Evolutionary conservation across 1,140 invertebrate genomes (phyloP).

Genomic region (Linepithema humile): DNA sequence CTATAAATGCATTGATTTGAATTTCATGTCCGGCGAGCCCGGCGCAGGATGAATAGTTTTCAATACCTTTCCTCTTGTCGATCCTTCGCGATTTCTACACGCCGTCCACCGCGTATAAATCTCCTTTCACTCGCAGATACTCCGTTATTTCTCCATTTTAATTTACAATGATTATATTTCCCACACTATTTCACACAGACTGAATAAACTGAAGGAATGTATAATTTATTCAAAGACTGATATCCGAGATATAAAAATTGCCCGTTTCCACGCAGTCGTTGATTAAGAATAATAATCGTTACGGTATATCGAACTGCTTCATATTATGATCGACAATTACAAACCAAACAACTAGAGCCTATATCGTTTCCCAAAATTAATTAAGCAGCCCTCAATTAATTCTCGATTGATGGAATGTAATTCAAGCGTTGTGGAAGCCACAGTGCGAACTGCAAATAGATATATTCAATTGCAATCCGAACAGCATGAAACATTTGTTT

Average conservation of each 20-base stretch:
- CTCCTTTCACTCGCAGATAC: neutral
- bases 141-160: constrained; percentile 14
- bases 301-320: neutral
- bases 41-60: constrained; percentile 71
- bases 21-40: constrained; percentile 75
- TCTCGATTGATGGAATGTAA: constrained; percentile 46
- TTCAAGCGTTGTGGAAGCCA: constrained; percentile 41
- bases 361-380: constrained; percentile 24
- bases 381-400: constrained; percentile 48
- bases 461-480: constrained; percentile 20
- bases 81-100: constrained; percentile 5
- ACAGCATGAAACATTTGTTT: neutral
- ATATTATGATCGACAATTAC: constrained; percentile 15
- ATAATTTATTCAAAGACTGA: neutral
- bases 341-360: constrained; percentile 23
- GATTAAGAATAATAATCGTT: neutral
- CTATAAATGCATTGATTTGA: constrained; percentile 75
- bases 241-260: neutral
- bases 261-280: neutral
- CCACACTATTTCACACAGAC: too few relatives aligned
- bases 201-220: too few relatives aligned
- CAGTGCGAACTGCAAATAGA: constrained; percentile 22
- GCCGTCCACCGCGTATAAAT: constrained; percentile 7
- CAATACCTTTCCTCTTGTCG: constrained; percentile 59
- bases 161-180: neutral